Conservation (phyloP, 30 jellyfish, hydroid and myxozoan genomes). For the Calvadosia cruxmelitensis region DNA sequence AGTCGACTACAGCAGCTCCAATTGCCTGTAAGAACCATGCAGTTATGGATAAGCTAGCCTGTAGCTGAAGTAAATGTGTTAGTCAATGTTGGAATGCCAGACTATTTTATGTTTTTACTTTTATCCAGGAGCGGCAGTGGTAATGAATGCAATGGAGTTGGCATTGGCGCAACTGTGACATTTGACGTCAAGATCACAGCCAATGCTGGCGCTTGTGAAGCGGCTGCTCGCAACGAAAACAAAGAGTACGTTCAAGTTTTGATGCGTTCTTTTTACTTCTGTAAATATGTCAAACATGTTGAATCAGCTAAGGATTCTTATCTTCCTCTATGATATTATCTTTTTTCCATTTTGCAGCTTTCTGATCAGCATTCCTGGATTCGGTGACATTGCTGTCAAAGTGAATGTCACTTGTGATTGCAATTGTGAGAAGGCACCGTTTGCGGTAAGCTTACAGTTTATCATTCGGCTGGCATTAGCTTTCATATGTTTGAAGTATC, state of each 20-base stretch:
- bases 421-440: slow-evolving; percentile 38
- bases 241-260: neutral
- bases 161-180: slow-evolving; percentile 49
- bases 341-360: slow-evolving; percentile 24
- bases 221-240: slow-evolving; percentile 6
- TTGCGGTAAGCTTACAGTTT: neutral
- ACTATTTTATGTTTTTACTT: no score
- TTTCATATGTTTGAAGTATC: no score
- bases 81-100: no score
- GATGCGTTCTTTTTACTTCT: no score
- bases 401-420: slow-evolving; percentile 43
- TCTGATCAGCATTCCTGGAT: slow-evolving; percentile 60
- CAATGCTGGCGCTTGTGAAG: slow-evolving; percentile 15
- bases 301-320: no score
- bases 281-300: no score
- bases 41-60: no score
- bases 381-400: slow-evolving; percentile 60
- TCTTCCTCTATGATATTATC: neutral
- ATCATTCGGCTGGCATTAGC: no score
- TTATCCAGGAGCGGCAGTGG: slow-evolving; percentile 21
- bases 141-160: slow-evolving; percentile 57
- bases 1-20: slow-evolving; percentile 23
- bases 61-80: no score
- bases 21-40: no score
- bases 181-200: slow-evolving; percentile 75